Evolutionary conservation across 2,797 vertebrate genomes (phyloP).

Genomic region (Enteromius anoplus): DNA sequence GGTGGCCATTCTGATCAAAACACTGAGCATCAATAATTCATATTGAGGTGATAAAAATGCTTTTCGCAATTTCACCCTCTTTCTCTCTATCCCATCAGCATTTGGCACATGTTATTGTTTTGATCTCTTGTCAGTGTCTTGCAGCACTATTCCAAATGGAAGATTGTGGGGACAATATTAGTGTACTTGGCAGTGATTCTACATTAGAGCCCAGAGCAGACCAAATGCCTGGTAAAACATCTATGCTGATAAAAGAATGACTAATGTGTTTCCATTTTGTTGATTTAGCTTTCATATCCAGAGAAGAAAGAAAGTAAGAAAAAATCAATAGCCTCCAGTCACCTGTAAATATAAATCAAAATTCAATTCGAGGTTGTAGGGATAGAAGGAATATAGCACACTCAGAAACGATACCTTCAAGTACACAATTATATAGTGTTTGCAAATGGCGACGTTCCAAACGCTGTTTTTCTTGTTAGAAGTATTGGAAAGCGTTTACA

Average conservation of each 20-base stretch:
- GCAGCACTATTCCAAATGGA: constrained; percentile 22
- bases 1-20: constrained; percentile 41
- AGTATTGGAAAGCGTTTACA: background rate
- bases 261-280: constrained; percentile 17
- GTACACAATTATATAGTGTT: background rate
- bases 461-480: background rate
- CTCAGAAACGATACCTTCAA: background rate
- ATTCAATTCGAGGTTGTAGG: background rate
- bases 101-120: constrained; percentile 35
- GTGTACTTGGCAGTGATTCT: constrained; percentile 1
- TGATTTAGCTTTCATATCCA: background rate
- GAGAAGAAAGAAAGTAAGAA: no score
- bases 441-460: background rate
- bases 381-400: background rate
- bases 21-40: constrained; percentile 54
- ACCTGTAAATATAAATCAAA: constrained; percentile 1
- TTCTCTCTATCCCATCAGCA: constrained; percentile 2
- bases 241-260: constrained; percentile 4
- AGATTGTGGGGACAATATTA: background rate
- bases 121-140: constrained; percentile 17
- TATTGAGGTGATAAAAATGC: constrained; percentile 41
- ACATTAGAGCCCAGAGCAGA: background rate
- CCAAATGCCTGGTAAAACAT: constrained; percentile 1
- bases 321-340: background rate
- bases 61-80: constrained; percentile 18